Percentiles rank a stretch among this genome's conserved stretches.
These are phyloP conservation scores for Microctenopoma stevenorrisi DNA, from an alignment of 2,797 vertebrate species.

Conservation along the genomic window DNA sequence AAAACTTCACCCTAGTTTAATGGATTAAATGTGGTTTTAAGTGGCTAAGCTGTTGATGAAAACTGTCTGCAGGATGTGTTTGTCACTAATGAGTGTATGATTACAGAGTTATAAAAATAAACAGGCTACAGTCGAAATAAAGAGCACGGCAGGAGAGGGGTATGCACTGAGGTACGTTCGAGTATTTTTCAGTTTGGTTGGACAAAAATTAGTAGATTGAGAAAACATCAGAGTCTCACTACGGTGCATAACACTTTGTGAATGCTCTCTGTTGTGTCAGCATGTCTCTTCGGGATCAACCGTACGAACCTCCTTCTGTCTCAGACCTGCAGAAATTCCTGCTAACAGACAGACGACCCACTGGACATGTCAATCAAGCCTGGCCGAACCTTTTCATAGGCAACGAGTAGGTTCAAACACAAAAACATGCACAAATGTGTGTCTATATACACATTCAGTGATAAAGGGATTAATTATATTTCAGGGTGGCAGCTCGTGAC, in stretches of 20 bases:
- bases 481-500: conserved; percentile 87
- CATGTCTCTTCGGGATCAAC: conserved; percentile 74
- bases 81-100: conserved; percentile 71
- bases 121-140: conserved; percentile 53
- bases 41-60: conserved; percentile 18
- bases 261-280: conserved; percentile 40
- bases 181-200: neutral
- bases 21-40: conserved; percentile 12
- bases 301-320: conserved; percentile 83
- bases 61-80: conserved; percentile 53
- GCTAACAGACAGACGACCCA: conserved; percentile 73
- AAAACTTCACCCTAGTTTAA: conserved; percentile 6
- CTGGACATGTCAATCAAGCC: conserved; percentile 89
- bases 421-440: neutral
- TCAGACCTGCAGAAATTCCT: conserved; percentile 86
- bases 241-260: neutral
- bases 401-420: conserved; percentile 84
- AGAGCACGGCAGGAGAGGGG: conserved; percentile 35
- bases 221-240: too few relatives aligned
- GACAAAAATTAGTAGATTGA: too few relatives aligned
- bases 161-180: conserved; percentile 19
- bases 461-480: conserved; percentile 38
- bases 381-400: conserved; percentile 93
- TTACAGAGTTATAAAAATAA: conserved; percentile 83
- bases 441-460: neutral